Evolutionary conservation across 1,140 invertebrate genomes (phyloP).

Genomic region (Anoplophora glabripennis): DNA sequence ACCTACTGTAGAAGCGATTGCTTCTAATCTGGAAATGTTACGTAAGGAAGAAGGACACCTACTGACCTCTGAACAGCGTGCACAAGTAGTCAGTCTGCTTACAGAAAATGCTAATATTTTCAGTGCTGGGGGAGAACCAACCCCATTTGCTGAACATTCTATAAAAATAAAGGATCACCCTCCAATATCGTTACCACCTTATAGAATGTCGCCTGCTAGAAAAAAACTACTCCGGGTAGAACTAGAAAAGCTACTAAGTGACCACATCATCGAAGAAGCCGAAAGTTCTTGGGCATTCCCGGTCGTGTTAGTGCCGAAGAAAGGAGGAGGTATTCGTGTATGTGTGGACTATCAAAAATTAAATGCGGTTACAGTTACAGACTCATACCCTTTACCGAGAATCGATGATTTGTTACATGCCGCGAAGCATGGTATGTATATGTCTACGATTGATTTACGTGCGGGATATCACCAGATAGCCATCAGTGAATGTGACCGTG

Average conservation of each 20-base stretch:
- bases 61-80: neutral
- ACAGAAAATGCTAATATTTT: too few species aligned
- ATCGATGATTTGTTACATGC: constrained; percentile 44
- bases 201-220: constrained; percentile 23
- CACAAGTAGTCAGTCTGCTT: neutral
- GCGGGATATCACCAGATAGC: constrained; percentile 47
- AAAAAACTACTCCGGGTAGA: constrained; percentile 18
- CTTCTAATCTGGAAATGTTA: neutral
- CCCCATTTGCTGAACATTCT: too few species aligned
- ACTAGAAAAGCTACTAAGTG: constrained; percentile 37
- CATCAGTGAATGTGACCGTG: constrained; percentile 35
- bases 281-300: constrained; percentile 51
- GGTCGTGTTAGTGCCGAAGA: constrained; percentile 53
- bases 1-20: neutral
- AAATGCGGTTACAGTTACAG: constrained; percentile 43
- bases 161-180: too few species aligned
- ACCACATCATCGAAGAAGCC: constrained; percentile 47
- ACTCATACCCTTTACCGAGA: constrained; percentile 53
- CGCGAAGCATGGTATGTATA: constrained; percentile 32
- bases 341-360: constrained; percentile 51
- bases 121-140: too few species aligned
- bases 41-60: neutral
- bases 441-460: constrained; percentile 40
- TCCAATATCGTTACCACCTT: constrained; percentile 28
- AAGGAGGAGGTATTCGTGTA: constrained; percentile 41